Conservation (phyloP, 2,888 invertebrate genomes). For the Eupithecia vulgata region DNA sequence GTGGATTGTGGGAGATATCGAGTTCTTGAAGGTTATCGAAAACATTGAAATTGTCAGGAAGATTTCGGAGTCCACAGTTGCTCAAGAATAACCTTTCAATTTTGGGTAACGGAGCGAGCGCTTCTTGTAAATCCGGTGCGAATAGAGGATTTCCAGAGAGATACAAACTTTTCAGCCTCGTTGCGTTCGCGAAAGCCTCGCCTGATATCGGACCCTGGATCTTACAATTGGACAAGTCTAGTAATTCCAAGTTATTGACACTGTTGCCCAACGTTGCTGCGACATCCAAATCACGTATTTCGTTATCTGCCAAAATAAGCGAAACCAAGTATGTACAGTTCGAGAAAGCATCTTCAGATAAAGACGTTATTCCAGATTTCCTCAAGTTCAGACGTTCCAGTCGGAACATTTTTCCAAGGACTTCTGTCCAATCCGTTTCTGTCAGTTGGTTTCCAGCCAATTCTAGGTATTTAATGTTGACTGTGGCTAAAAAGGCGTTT, state of each 20-base stretch:
- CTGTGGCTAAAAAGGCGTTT: conserved; percentile 82
- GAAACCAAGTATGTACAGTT: conserved; percentile 86
- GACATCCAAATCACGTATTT: conserved; percentile 86
- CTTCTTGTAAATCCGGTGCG: conserved; percentile 87
- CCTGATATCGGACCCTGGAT: conserved; percentile 87
- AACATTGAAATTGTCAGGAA: conserved; percentile 87
- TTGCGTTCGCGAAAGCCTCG: conserved; percentile 87
- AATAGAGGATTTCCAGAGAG: conserved; percentile 88
- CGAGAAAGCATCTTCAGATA: conserved; percentile 86
- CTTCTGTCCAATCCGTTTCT: conserved; percentile 84
- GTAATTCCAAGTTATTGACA: conserved; percentile 85
- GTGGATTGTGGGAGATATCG: conserved; percentile 88
- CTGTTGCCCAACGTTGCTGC: conserved; percentile 86
- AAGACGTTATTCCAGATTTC: conserved; percentile 84
- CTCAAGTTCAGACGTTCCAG: conserved; percentile 86
- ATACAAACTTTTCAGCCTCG: conserved; percentile 85
- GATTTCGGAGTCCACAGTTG: conserved; percentile 85
- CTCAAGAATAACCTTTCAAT: conserved; percentile 87
- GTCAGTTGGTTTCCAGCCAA: conserved; percentile 84
- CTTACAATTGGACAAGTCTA: conserved; percentile 88
- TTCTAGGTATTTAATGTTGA: conserved; percentile 86
- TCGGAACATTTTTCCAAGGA: conserved; percentile 84
- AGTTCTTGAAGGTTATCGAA: conserved; percentile 87
- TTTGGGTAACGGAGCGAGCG: conserved; percentile 86
- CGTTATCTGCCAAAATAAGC: conserved; percentile 86